A percentile compares a stretch with the other conserved stretches of the same genome.
These are phyloP conservation scores for Ophion obscuratus DNA, from an alignment of 2,888 invertebrate species.

Conservation along the genomic window DNA sequence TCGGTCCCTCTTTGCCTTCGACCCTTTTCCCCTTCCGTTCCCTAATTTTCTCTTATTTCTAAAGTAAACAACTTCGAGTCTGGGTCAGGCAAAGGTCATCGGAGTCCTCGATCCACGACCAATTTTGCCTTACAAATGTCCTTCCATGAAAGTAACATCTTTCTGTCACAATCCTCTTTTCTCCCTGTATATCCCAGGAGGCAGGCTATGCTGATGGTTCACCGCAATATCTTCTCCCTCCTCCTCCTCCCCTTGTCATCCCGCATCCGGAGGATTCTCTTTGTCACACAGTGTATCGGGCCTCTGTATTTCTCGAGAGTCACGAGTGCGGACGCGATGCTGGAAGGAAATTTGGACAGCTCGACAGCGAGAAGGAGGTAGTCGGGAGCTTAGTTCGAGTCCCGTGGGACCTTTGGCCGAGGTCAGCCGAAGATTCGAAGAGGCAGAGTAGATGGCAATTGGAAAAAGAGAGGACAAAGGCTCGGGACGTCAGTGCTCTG, in stretches of 20 bases:
- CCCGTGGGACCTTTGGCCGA: constrained; percentile 45
- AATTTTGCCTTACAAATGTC: constrained; percentile 56
- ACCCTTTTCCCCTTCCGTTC: not conserved
- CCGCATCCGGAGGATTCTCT: constrained; percentile 27
- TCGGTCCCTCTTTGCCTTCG: not conserved
- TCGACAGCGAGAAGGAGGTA: constrained; percentile 37
- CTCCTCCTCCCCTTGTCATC: constrained; percentile 11
- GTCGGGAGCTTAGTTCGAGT: constrained; percentile 26
- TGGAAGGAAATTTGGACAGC: constrained; percentile 42
- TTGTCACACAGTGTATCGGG: constrained; percentile 21
- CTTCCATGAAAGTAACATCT: constrained; percentile 61
- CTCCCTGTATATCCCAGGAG: constrained; percentile 52
- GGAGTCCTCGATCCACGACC: constrained; percentile 34
- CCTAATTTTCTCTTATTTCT: constrained; percentile 14
- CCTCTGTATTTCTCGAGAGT: constrained; percentile 14
- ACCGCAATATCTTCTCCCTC: constrained; percentile 23
- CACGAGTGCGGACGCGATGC: constrained; percentile 11
- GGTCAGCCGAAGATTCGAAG: constrained; percentile 39
- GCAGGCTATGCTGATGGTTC: constrained; percentile 53
- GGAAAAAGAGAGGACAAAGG: constrained; percentile 7
- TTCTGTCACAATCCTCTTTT: constrained; percentile 56
- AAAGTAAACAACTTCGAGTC: constrained; percentile 23
- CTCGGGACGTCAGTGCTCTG: constrained; percentile 1
- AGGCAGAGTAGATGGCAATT: constrained; percentile 2
- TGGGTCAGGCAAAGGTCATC: constrained; percentile 39